Evolutionary conservation across 2,113 vertebrate species (phyloP).

Genomic region (Gadus macrocephalus): DNA sequence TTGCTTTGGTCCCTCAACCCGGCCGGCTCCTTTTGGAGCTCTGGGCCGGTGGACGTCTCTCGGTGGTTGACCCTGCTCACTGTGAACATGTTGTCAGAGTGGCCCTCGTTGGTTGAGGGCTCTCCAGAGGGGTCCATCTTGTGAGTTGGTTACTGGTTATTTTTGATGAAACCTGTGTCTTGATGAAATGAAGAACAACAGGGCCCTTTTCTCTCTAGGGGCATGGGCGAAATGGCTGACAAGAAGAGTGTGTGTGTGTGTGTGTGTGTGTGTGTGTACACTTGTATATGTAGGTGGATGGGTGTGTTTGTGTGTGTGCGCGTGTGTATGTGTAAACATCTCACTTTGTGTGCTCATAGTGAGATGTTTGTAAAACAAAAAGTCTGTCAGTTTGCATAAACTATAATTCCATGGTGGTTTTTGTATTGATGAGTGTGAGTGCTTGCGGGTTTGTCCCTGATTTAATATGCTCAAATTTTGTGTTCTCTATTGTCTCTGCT

Average conservation of each 20-base stretch:
- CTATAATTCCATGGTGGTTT: slow-evolving; percentile 22
- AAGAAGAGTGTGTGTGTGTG: background rate
- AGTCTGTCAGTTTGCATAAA: slow-evolving; percentile 23
- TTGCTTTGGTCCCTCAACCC: no score
- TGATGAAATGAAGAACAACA: no score
- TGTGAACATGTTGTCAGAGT: no score
- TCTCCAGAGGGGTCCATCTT: no score
- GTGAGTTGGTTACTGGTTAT: no score
- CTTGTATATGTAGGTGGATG: background rate
- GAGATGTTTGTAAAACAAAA: background rate
- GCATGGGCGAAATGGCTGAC: no score
- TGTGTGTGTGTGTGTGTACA: background rate
- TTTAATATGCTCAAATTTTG: background rate
- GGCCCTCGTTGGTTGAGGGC: no score
- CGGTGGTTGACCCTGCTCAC: no score
- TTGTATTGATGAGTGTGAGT: slow-evolving; percentile 12
- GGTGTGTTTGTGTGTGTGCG: slow-evolving; percentile 3
- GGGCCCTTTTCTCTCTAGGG: no score
- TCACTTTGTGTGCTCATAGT: background rate
- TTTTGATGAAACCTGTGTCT: no score
- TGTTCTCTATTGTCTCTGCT: background rate
- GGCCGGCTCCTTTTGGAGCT: no score
- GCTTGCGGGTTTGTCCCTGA: background rate
- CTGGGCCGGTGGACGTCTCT: no score
- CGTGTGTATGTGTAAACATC: background rate